Base-by-base conservation (phyloP, 92 coral and sea anemone species). In the Hydrozoanthus gracilis region DNA sequence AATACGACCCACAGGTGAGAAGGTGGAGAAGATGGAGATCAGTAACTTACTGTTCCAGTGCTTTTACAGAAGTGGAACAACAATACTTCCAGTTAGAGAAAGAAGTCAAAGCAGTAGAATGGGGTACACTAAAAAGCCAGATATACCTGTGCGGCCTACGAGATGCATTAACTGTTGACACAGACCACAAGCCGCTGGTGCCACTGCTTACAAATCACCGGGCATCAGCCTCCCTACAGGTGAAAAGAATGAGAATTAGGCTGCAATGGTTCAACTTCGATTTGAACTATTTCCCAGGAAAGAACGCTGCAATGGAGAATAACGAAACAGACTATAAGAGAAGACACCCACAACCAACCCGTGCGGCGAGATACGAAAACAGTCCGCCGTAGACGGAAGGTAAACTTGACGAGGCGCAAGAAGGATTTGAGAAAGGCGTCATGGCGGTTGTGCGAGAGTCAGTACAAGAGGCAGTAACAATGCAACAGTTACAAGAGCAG, bases 271-370 rank as follows among this genome's bases (percentile, higher is more conserved):
- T 86, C 87, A 72, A 72, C 87, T 86, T 72, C 64, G 14, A 66
- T 44, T 49, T 86, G 15, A 78, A 86, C 46, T 73, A 89, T 71
- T 76, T 76, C 50, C 83, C 89, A 56, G 89, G 87, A 50, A 91
- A 91, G 86, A 74, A 74, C 39, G 83, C 82, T 8, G 82, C 76
- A 50, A 35, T 79, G 3, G 84, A 82, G 72, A 58, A 55, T 76
- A 91, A 91, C 18, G 84, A 71, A 62, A 89, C 91, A 35, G 94
- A 88, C 77, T 88, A 70, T 72, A 73, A 70, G 48, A 88, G 90
- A 62, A 18, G 87, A 51, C 88, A 87, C 47, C 85, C 86, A 14
- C 45, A 54, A 35, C 88, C 82, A n/a, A 68, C 44, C 15, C 20
- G 17, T 35, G 87, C 51, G 11, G 11, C 9, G 13, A 16, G 3